phyloP scores from a whole-genome alignment of 2,113 vertebrate genomes.

The Brienomyrus longianalis region DNA sequence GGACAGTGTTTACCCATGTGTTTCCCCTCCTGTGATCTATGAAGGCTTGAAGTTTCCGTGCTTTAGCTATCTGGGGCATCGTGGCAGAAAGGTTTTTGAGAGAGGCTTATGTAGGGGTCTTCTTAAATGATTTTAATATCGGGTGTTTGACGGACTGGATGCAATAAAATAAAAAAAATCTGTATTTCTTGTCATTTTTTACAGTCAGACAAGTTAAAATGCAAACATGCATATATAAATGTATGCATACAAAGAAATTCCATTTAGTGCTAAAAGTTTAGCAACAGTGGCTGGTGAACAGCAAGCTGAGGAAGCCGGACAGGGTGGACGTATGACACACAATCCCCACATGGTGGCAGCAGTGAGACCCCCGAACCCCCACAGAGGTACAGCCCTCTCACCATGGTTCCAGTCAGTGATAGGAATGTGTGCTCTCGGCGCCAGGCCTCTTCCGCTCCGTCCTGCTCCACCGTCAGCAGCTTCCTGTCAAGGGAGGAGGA shows the following conservation, averaged over 20 bases:
- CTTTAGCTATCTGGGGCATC: neutral
- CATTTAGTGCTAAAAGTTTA: neutral
- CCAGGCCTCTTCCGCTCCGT: constrained; percentile 45
- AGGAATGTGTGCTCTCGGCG: constrained; percentile 40
- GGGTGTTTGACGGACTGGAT: neutral
- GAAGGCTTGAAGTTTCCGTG: neutral
- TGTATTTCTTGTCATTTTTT: neutral
- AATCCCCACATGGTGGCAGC: neutral
- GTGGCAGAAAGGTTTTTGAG: neutral
- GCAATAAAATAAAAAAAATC: neutral
- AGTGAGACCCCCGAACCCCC: neutral
- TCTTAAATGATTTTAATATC: neutral
- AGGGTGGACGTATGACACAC: neutral
- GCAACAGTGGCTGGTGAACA: neutral
- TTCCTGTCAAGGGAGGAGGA: constrained; percentile 45
- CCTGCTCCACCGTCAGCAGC: constrained; percentile 44
- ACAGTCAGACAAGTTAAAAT: neutral
- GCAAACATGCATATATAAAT: neutral
- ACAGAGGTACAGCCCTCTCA: constrained; percentile 32
- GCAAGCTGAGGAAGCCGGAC: neutral
- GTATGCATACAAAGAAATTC: neutral
- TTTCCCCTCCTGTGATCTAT: neutral
- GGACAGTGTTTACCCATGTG: neutral
- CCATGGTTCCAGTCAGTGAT: constrained; percentile 55
- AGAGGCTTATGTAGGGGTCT: neutral